Percentiles rank a stretch among this genome's conserved stretches.
These are phyloP conservation scores for Galagoides demidoff DNA, from an alignment of 2,797 vertebrate species.

Conservation along the genomic window DNA sequence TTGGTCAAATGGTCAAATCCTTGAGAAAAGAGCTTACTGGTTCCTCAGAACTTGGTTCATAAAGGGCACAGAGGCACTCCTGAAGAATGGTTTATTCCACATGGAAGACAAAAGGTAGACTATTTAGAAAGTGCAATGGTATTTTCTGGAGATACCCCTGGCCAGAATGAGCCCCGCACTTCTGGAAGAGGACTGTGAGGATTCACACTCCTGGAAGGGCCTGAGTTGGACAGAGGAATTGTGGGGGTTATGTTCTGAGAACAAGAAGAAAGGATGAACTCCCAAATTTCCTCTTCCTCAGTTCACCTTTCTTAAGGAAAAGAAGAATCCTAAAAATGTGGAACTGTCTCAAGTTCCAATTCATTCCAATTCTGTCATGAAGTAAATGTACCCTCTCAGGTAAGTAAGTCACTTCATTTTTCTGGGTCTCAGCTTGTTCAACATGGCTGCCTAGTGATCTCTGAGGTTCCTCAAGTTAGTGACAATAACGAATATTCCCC, in stretches of 20 bases:
- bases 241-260: neutral
- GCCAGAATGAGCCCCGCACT: neutral
- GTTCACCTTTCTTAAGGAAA: neutral
- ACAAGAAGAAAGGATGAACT: neutral
- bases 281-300: neutral
- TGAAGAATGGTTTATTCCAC: neutral
- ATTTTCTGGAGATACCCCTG: neutral
- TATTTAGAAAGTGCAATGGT: neutral
- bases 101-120: neutral
- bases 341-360: neutral
- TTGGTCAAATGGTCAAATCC: neutral
- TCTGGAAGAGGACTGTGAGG: neutral
- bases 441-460: neutral
- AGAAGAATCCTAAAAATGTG: neutral
- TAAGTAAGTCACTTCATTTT: neutral
- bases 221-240: neutral
- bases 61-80: neutral
- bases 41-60: neutral
- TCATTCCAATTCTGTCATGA: neutral
- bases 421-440: neutral
- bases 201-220: neutral
- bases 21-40: neutral
- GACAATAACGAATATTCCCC: neutral
- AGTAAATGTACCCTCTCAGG: neutral
- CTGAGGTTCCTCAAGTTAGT: neutral